Conservation (phyloP, 2,113 vertebrate genomes). For the Grallaria varia region DNA sequence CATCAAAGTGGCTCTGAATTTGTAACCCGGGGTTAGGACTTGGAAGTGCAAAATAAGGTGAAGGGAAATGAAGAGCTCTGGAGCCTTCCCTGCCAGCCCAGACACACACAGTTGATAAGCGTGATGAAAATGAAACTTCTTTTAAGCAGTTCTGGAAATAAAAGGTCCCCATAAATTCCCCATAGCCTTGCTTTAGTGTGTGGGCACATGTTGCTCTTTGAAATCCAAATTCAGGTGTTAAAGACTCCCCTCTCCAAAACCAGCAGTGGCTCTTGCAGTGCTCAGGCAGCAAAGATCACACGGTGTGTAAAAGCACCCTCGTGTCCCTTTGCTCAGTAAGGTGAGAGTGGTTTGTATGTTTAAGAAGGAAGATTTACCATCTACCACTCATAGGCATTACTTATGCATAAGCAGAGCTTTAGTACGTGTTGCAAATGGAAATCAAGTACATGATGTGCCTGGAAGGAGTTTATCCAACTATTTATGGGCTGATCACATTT, state of each 20-base stretch:
- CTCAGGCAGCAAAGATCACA: background rate
- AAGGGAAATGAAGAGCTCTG: background rate
- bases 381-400: background rate
- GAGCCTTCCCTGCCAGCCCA: background rate
- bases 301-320: background rate
- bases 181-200: background rate
- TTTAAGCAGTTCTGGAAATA: background rate
- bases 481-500: slow-evolving; percentile 52
- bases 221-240: slow-evolving; percentile 14
- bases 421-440: slow-evolving; percentile 26
- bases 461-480: slow-evolving; percentile 33
- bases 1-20: background rate
- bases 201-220: background rate
- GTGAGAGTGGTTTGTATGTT: background rate
- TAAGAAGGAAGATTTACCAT: background rate
- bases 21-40: background rate
- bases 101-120: background rate
- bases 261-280: background rate
- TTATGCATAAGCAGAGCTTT: slow-evolving; percentile 8
- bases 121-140: background rate
- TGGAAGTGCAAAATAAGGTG: background rate
- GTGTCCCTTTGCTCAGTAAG: background rate
- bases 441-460: slow-evolving; percentile 34
- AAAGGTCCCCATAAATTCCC: background rate
- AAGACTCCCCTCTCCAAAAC: background rate